Evolutionary conservation across 2,113 vertebrate species (phyloP), one percentile per base, ranked within the genome.

Genomic region (Elephantulus edwardii): DNA sequence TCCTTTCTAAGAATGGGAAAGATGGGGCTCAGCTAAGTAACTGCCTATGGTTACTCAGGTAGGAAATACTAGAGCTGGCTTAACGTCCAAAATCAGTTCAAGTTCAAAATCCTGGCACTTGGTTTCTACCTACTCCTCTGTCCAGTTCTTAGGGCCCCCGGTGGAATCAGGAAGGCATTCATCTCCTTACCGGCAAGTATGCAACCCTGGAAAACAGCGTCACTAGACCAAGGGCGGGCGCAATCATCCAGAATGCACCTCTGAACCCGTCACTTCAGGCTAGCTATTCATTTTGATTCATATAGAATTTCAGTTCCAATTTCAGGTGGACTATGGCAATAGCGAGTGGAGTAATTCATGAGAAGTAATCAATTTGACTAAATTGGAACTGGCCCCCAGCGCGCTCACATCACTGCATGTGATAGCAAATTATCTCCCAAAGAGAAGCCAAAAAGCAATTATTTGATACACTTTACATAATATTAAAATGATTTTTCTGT

Each of bases 391-490:
- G 33, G n/a, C 33, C 50, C 44, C 38, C 12, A 5, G 44, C 28
- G 16, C 9, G 33, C 44, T 86, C 28, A 44, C 7, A 46, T 46
- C 56, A 52, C 22, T 78, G 38, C 60, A 50, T 9, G 3, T 46
- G 62, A 75, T 12, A 68, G 68, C 68, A 79, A 86, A 89, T 14
- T 40, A 46, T 38, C 38, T 72, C 24, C 17, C 17, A 62, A 38
- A 35, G 38, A 75, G 33, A 48, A 91, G 75, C 42, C 66, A 76
- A 77, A 75, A 71, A 56, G 75, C 75, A 88, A 46, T 88, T 74
- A 89, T 52, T 82, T 82, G 72, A 70, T 86, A 75, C 33, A 85
- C 58, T 77, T 79, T 70, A 86, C 30, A 68, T 78, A 76, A 66
- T 86, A 46, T 26, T 66, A 81, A 74, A 92, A 70, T 40, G 38